Base-by-base conservation (phyloP, 30 jellyfish, hydroid and myxozoan genomes). In the Hydractinia symbiolongicarpus region DNA sequence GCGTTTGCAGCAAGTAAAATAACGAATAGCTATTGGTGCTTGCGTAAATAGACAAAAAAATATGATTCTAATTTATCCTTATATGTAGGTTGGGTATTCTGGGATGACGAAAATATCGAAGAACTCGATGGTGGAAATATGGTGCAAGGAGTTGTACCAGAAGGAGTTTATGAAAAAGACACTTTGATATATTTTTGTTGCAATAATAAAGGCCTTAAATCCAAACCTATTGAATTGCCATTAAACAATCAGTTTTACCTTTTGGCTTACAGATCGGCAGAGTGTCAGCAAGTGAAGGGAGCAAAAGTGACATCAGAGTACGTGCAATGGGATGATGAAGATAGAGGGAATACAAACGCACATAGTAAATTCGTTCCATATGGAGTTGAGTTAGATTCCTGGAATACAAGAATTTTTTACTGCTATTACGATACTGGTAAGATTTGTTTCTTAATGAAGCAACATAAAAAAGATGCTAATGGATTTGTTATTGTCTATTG, bases 21-120 rank as follows among this genome's bases (percentile, higher is more conserved):
- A 30, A 30, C 44, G 44, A 30, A 30, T 30, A 0, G 44, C 44
- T 30, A 30, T 30, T 30, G 44, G 44, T 30, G 44, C 44, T 30
- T 30, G 44, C 44, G 44, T 30, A 30, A 30, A 30, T 30, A 30
- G 1, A 30, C 44, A 30, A 30, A 30, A 30, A 30, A 30, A 30
- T 30, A 30, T 30, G 44, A 30, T 30, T 30, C 1, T 30, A 30
- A 30, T 30, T 30, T 30, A 30, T 30, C 44, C 44, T 30, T 2
- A 2, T 30, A 1, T 30, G 21, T 68, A 84, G 98, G 98, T 10
- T 92, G 95, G 96, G 88, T 92, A 10, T 92, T 86, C 54, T 92
- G 98, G 98, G 98, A 92, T 68, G 98, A 92, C 69, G 98, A 92
- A 82, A 88, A 92, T 61, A 88, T 81, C 40, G 94, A 81, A 55